Base-by-base conservation (phyloP, 2,888 invertebrate species). In the Scaptomyza caliginosa region DNA sequence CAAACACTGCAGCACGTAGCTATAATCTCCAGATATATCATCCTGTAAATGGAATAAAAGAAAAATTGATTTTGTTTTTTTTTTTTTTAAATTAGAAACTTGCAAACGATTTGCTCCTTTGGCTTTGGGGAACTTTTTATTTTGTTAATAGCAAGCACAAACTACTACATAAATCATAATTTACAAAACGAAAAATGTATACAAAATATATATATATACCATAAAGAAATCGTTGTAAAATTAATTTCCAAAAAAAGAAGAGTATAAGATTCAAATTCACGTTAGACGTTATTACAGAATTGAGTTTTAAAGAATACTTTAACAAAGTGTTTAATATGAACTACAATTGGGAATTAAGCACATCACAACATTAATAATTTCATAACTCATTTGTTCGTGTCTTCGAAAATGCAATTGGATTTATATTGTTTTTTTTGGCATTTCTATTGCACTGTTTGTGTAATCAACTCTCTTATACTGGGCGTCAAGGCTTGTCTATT, bases 1-100 rank as follows among this genome's bases (percentile, higher is more conserved):
- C 71, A 91, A 75, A 48, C 80, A 65, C 51, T 94, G 92, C 92
- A 95, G 93, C 86, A 94, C 93, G 91, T 93, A 92, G 92, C 92
- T 92, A 92, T 94, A 94, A 92, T 95, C 95, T 86, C 95, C 95
- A 74, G 92, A 93, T 85, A 94, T 92, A 92, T 95, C 95, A 81
- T 93, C 94, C 94, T 94, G 93, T 48, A 70, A 83, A 69, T 55
- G 69, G 67, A 67, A 65, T 46, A 28, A 60, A 55, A 69, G 32
- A 57, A 63, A 66, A 34, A 62, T 30, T 43, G 16, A 60, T 67
- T 34, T 71, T 64, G 64, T 36, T 42, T 69, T 43, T 67, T 34
- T 71, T 64, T 62, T 36, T 42, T 69, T 43, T 38, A 46, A 56
- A 36, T 26, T 26, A 11, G 3, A 34, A 59, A 36, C 4, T 28